Evolutionary conservation across 2,888 invertebrate species (phyloP).

Genomic region (Agelastica alni): DNA sequence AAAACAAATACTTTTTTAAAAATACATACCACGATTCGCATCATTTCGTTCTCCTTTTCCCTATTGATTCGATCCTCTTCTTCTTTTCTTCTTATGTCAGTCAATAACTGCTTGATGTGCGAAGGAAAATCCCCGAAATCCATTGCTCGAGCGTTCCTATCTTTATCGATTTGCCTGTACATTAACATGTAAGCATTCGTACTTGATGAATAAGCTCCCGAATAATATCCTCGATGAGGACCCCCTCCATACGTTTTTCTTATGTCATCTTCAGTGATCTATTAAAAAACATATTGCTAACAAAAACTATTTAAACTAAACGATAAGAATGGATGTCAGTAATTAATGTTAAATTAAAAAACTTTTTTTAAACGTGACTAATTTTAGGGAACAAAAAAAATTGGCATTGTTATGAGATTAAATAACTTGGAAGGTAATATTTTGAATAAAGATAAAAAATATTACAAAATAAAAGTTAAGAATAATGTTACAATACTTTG

Average conservation of each 20-base stretch:
- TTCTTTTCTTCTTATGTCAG: conserved; percentile 68
- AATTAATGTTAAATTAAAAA: too few species aligned
- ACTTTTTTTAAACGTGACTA: too few species aligned
- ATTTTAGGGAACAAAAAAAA: too few species aligned
- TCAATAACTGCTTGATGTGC: conserved; percentile 69
- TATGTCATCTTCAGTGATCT: conserved; percentile 82
- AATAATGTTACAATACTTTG: too few species aligned
- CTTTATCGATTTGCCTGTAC: conserved; percentile 76
- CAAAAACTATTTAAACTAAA: too few species aligned
- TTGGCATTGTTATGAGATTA: too few species aligned
- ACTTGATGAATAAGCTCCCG: conserved; percentile 76
- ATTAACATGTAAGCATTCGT: conserved; percentile 92
- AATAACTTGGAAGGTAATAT: too few species aligned
- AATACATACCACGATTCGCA: conserved; percentile 59
- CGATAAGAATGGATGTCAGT: too few species aligned
- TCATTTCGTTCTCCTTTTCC: conserved; percentile 66
- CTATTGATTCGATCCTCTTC: conserved; percentile 64
- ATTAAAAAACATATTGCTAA: conserved; percentile 37
- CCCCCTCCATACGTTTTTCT: conserved; percentile 81
- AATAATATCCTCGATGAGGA: conserved; percentile 67
- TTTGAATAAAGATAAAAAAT: too few species aligned
- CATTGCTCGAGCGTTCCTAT: conserved; percentile 67
- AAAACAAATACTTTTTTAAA: too few species aligned
- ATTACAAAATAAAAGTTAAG: too few species aligned
- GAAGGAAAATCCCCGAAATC: conserved; percentile 72